A percentile compares a stretch with the other conserved stretches of the same genome.
Evolutionary conservation across 2,797 vertebrate species (phyloP).

Genomic region (Hemibagrus guttatus): DNA sequence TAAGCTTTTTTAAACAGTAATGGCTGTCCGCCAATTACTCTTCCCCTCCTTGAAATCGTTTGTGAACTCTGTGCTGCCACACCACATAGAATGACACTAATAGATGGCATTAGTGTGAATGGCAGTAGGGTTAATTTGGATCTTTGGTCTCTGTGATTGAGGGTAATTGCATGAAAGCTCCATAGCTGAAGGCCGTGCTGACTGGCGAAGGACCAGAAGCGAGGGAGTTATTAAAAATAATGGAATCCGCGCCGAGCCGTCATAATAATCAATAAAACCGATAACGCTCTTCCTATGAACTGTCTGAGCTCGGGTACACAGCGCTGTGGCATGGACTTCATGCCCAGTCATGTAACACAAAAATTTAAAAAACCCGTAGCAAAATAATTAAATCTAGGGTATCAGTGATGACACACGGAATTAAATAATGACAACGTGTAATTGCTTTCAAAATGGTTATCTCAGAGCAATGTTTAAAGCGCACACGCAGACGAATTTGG

Average conservation of each 20-base stretch:
- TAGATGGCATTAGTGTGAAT: conserved; percentile 38
- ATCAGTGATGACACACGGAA: conserved; percentile 39
- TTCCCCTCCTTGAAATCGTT: not conserved
- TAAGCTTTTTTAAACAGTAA: not conserved
- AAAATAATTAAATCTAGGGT: conserved; percentile 47
- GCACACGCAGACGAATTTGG: conserved; percentile 14
- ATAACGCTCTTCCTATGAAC: conserved; percentile 38
- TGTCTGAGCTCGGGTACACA: conserved; percentile 19
- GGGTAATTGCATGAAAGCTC: conserved; percentile 44
- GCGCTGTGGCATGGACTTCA: conserved; percentile 6
- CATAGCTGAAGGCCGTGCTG: conserved; percentile 27
- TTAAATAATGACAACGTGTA: conserved; percentile 40
- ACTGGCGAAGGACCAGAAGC: conserved; percentile 26
- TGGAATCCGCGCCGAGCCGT: conserved; percentile 39
- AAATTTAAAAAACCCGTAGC: conserved; percentile 40
- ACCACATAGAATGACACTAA: conserved; percentile 26
- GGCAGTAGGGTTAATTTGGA: conserved; percentile 44
- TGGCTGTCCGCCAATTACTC: not conserved
- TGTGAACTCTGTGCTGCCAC: not conserved
- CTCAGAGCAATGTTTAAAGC: conserved; percentile 28
- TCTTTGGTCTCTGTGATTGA: conserved; percentile 42
- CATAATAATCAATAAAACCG: conserved; percentile 53
- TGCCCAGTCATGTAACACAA: conserved; percentile 29
- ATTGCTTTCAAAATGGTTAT: conserved; percentile 49
- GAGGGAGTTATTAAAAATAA: conserved; percentile 56